phyloP scores from a whole-genome alignment of 1,140 invertebrate species.

The Choristoneura fumiferana region DNA sequence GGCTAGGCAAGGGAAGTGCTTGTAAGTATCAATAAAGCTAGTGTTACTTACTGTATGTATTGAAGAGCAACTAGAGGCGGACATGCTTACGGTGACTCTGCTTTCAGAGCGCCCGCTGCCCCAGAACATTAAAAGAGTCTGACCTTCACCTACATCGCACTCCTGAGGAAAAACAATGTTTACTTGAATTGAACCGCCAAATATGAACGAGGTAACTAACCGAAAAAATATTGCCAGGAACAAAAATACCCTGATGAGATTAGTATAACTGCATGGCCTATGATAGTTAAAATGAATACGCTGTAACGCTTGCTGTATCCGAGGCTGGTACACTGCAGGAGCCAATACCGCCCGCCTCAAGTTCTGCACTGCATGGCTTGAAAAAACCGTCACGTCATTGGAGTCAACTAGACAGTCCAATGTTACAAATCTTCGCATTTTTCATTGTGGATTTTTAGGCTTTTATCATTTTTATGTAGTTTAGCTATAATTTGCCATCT shows the following conservation, averaged over 20 bases:
- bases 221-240: constrained; percentile 7
- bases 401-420: constrained; percentile 49
- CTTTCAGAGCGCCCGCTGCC: constrained; percentile 52
- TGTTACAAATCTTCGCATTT: constrained; percentile 58
- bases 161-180: constrained; percentile 38
- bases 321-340: constrained; percentile 44
- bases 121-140: constrained; percentile 64
- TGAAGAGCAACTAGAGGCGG: constrained; percentile 58
- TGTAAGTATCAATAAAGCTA: too few relatives aligned
- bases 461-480: constrained; percentile 1
- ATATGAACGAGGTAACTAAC: not conserved
- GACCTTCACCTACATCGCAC: constrained; percentile 53
- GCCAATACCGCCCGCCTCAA: constrained; percentile 49
- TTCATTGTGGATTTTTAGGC: constrained; percentile 29
- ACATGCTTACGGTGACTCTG: constrained; percentile 60
- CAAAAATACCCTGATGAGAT: constrained; percentile 44
- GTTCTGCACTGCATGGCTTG: constrained; percentile 50
- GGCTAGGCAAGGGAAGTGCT: too few relatives aligned
- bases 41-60: constrained; percentile 42
- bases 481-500: too few relatives aligned
- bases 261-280: constrained; percentile 51
- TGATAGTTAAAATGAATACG: constrained; percentile 60
- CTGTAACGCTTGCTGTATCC: constrained; percentile 55
- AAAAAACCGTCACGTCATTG: constrained; percentile 42
- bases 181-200: not conserved